phyloP scores from a whole-genome alignment of 2,888 invertebrate genomes.

The Cerastis leucographa region DNA sequence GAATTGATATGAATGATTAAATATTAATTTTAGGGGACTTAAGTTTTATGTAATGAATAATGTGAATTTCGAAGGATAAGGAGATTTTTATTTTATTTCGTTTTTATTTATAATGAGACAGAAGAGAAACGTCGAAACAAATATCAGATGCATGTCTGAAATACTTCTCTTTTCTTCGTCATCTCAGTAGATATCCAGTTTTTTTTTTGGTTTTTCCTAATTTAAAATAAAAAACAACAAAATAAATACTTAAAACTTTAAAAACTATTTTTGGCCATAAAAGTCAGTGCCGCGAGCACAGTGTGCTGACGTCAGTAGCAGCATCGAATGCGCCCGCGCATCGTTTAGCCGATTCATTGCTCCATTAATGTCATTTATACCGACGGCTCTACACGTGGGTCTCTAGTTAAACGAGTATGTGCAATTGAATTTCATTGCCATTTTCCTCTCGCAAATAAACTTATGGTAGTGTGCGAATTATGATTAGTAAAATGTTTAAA shows the following conservation, averaged over 20 bases:
- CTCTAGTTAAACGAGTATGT: slow-evolving; percentile 73
- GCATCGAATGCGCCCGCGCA: slow-evolving; percentile 87
- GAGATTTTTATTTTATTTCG: neutral
- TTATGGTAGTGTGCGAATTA: slow-evolving; percentile 65
- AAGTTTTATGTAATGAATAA: slow-evolving; percentile 1
- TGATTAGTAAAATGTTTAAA: neutral
- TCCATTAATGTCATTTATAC: slow-evolving; percentile 86
- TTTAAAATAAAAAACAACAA: neutral
- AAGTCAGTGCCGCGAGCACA: slow-evolving; percentile 22
- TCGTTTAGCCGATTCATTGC: slow-evolving; percentile 85
- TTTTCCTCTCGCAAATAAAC: slow-evolving; percentile 83
- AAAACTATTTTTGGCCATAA: slow-evolving; percentile 13
- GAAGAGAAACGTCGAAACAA: too few relatives aligned
- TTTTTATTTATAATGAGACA: neutral
- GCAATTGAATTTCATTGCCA: slow-evolving; percentile 89
- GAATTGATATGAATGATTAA: neutral
- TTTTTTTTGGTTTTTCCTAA: neutral
- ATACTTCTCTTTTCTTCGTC: neutral
- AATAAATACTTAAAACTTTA: too few relatives aligned
- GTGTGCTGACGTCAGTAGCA: slow-evolving; percentile 79
- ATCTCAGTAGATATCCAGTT: neutral
- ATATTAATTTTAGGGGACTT: slow-evolving; percentile 13
- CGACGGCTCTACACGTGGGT: slow-evolving; percentile 85
- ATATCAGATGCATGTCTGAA: neutral
- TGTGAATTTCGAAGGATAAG: neutral